Base-by-base conservation (phyloP, 1,140 invertebrate genomes). In the Drosophila carrolli region DNA sequence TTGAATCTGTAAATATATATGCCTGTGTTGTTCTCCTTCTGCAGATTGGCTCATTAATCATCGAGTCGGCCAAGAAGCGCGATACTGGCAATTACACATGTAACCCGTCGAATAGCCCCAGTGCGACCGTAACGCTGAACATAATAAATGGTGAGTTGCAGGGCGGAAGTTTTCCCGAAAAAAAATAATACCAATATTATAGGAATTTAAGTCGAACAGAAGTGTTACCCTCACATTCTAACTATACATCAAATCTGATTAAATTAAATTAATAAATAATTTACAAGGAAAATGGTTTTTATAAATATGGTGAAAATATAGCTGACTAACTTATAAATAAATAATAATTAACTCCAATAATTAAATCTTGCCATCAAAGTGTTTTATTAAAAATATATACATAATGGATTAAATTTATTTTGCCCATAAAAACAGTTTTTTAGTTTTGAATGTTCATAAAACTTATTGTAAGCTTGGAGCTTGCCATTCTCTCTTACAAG, bases 31-130 rank as follows among this genome's bases (percentile, higher is more conserved):
- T 58, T 65, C 41, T 35, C 48, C 53, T 63, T 43, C 62, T 70
- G 59, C 88, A 92, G 91, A 92, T 92, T 75, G 91, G 91, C 75
- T 91, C 91, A 91, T 92, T 92, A 92, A 92, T 91, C 91, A 92
- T 92, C 77, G 91, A 92, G 83, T 89, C 88, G 72, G 90, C 90
- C 75, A 92, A 91, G 86, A 92, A 92, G 80, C 90, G 90, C 72
- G 90, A 92, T 76, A 91, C 82, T 75, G 91, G 91, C 76, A 92
- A 92, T 91, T 92, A 92, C 90, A 92, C 91, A 88, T 92, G 91
- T 89, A 91, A 80, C 80, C 91, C 91, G 73, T 92, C 91, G 73
- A 92, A 92, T 73, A 92, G 91, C 67, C 91, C 91, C 81, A 91
- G 91, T 88, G 91, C 91, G 79, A 92, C 91, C 66, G 90, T 92